Percentiles rank a stretch among this genome's conserved stretches.
Conservation (phyloP, 2,113 vertebrate species). For the Calidris pugnax region DNA sequence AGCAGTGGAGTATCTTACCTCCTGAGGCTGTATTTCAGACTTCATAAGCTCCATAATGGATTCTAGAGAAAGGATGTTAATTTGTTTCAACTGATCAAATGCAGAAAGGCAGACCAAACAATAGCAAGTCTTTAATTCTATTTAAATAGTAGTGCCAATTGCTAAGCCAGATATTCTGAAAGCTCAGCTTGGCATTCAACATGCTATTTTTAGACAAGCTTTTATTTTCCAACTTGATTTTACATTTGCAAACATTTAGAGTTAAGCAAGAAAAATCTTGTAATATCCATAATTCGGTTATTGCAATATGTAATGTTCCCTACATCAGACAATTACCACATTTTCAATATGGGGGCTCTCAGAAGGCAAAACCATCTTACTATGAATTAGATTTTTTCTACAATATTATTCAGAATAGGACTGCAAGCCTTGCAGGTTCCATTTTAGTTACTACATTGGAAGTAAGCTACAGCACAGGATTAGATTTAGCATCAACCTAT, state of each 20-base stretch:
- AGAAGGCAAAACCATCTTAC: neutral
- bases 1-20: constrained; percentile 77
- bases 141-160: neutral
- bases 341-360: neutral
- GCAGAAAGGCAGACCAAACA: constrained; percentile 1
- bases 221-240: neutral
- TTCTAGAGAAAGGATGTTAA: constrained; percentile 67
- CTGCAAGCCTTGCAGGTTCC: neutral
- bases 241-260: neutral
- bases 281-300: neutral
- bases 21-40: constrained; percentile 80
- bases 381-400: neutral
- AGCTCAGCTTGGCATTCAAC: neutral
- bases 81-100: constrained; percentile 39
- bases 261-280: neutral
- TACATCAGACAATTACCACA: neutral
- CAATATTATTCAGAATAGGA: neutral
- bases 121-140: neutral
- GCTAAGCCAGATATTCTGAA: neutral
- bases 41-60: constrained; percentile 71
- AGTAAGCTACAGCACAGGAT: neutral
- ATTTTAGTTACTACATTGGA: neutral
- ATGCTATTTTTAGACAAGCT: neutral
- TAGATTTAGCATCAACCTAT: neutral
- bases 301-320: neutral